These are phyloP conservation scores for Miniopterus natalensis DNA, from an alignment of 2,113 vertebrate genomes.

Conservation along the genomic window DNA sequence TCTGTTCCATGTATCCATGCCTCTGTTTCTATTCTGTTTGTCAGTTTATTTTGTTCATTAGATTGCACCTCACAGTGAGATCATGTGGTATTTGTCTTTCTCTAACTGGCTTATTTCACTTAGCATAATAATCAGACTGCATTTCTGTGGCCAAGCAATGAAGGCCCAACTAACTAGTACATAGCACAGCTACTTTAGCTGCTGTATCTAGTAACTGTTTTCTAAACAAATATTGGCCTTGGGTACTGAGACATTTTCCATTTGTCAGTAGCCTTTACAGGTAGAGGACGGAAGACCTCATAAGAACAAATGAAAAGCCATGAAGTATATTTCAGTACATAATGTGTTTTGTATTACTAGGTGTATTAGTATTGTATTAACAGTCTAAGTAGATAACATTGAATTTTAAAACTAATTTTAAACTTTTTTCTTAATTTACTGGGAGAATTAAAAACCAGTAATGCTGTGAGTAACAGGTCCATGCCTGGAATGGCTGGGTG, in stretches of 20 bases:
- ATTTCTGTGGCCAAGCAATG: background rate
- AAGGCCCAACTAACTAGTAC: background rate
- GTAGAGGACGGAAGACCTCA: background rate
- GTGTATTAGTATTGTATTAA: background rate
- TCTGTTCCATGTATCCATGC: background rate
- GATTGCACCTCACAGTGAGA: background rate
- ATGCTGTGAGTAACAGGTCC: background rate
- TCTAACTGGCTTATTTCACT: background rate
- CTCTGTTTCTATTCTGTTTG: background rate
- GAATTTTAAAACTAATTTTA: background rate
- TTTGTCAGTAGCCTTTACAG: background rate
- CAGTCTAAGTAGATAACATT: background rate
- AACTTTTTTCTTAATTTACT: background rate
- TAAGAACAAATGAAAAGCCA: background rate
- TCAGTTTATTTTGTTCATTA: background rate
- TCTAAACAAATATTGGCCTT: background rate
- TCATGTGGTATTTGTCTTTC: background rate
- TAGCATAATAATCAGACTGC: background rate
- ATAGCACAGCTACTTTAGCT: background rate
- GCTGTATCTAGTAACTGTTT: background rate
- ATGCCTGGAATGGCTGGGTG: background rate
- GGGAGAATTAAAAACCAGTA: background rate
- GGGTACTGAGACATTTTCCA: background rate
- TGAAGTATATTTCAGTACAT: background rate
- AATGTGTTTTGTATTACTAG: constrained; percentile 4